Evolutionary conservation across 2,113 vertebrate genomes (phyloP).

Genomic region (Xenus cinereus): DNA sequence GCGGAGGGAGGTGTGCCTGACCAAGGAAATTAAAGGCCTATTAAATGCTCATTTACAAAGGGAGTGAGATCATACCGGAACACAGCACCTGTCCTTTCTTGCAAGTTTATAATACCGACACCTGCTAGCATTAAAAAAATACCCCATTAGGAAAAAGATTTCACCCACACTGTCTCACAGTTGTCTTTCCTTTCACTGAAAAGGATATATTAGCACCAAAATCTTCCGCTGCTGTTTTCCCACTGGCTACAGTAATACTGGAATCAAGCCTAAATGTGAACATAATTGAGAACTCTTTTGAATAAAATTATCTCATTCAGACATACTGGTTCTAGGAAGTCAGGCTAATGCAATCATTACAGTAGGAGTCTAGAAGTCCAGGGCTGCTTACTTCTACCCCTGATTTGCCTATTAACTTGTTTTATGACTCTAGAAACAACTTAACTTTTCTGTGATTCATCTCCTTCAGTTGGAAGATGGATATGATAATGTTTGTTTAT

Average conservation of each 20-base stretch:
- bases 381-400: not conserved
- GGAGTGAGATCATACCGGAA: not conserved
- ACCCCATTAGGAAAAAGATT: not conserved
- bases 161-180: not conserved
- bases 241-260: not conserved
- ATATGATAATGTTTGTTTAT: conserved; percentile 38
- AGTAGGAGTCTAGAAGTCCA: conserved; percentile 25
- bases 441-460: conserved; percentile 33
- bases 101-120: not conserved
- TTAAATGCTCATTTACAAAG: not conserved
- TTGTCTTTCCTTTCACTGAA: not conserved
- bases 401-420: conserved; percentile 39
- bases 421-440: conserved; percentile 34
- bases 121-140: not conserved
- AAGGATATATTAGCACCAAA: not conserved
- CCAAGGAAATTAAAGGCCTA: not conserved
- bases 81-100: not conserved
- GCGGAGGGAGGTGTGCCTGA: not conserved
- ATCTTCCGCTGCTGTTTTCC: not conserved
- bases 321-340: conserved; percentile 19
- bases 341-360: not conserved
- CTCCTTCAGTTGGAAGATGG: conserved; percentile 15
- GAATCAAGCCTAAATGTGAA: conserved; percentile 18
- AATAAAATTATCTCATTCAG: conserved; percentile 50
- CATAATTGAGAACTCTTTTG: conserved; percentile 31